A percentile compares a stretch with the other conserved stretches of the same genome.
phyloP scores from a whole-genome alignment of 2,888 invertebrate species.

The Aleiodes leptofemur region DNA sequence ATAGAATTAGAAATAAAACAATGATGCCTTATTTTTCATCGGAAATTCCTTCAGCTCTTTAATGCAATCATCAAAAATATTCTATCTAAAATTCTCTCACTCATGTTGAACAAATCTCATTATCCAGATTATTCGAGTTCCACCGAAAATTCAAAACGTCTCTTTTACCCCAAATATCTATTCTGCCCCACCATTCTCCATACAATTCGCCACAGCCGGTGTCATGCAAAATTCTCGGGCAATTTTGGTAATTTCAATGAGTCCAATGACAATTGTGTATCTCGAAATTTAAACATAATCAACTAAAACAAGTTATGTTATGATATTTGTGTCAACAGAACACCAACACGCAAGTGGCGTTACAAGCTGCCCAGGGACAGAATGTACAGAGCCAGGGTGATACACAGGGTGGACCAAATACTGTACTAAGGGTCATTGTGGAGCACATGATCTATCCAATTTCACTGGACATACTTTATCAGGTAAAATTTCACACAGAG shows the following conservation, averaged over 20 bases:
- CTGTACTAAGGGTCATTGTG: slow-evolving; percentile 97
- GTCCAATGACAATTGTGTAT: neutral
- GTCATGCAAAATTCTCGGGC: neutral
- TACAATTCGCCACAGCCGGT: too few species aligned
- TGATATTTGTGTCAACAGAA: slow-evolving; percentile 62
- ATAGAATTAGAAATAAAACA: too few species aligned
- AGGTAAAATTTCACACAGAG: slow-evolving; percentile 76
- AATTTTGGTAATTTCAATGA: slow-evolving; percentile 5
- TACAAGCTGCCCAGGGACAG: slow-evolving; percentile 88
- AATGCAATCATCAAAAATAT: too few species aligned
- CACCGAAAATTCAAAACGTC: neutral
- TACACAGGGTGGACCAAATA: slow-evolving; percentile 93
- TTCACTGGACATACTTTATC: slow-evolving; percentile 96
- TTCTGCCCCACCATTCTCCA: too few species aligned
- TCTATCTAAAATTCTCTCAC: too few species aligned
- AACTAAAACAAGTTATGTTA: neutral
- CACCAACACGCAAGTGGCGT: slow-evolving; percentile 87
- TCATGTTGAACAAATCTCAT: neutral
- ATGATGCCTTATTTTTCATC: too few species aligned
- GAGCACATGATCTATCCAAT: slow-evolving; percentile 99
- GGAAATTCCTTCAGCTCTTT: too few species aligned
- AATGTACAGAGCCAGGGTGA: slow-evolving; percentile 75
- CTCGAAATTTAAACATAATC: neutral
- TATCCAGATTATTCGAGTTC: neutral
- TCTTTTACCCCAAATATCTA: too few species aligned